phyloP scores from a whole-genome alignment of 2,888 invertebrate species.

The Chirona hameri region DNA sequence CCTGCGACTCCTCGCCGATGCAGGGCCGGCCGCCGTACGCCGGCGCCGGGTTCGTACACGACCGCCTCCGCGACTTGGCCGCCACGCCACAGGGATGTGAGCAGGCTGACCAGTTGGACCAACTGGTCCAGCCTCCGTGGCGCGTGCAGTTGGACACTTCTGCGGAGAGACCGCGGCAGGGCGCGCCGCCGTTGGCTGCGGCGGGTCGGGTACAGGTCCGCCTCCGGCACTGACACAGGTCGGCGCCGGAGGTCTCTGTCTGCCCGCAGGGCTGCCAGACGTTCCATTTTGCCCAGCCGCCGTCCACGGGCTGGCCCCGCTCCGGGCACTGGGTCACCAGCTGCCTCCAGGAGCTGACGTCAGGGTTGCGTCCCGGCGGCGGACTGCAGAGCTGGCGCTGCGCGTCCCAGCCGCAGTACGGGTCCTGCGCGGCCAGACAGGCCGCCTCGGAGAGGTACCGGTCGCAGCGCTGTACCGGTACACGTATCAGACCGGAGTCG shows the following conservation, averaged over 20 bases:
- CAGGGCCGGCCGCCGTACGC: slow-evolving; percentile 80
- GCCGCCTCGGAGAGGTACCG: slow-evolving; percentile 65
- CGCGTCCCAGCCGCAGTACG: slow-evolving; percentile 92
- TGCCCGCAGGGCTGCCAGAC: slow-evolving; percentile 76
- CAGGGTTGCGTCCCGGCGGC: slow-evolving; percentile 61
- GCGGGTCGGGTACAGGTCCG: slow-evolving; percentile 77
- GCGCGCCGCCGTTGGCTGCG: slow-evolving; percentile 68
- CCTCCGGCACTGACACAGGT: slow-evolving; percentile 71
- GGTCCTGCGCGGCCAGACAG: slow-evolving; percentile 81
- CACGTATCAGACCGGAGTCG: slow-evolving; percentile 61
- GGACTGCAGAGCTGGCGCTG: slow-evolving; percentile 66
- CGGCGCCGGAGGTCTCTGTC: slow-evolving; percentile 52
- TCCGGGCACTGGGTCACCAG: slow-evolving; percentile 64
- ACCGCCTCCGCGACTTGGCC: slow-evolving; percentile 71
- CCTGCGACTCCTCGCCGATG: slow-evolving; percentile 73
- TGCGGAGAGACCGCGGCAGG: slow-evolving; percentile 58
- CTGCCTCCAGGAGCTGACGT: slow-evolving; percentile 69
- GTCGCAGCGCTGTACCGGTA: slow-evolving; percentile 73
- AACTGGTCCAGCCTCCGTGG: slow-evolving; percentile 90
- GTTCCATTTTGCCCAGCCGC: slow-evolving; percentile 85
- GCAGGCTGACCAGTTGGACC: slow-evolving; percentile 90
- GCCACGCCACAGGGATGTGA: slow-evolving; percentile 69
- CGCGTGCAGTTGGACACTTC: slow-evolving; percentile 78
- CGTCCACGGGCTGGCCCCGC: slow-evolving; percentile 57
- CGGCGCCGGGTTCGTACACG: slow-evolving; percentile 83